Conservation (phyloP, 2,888 invertebrate genomes). For the Synanthedon tipuliformis region DNA sequence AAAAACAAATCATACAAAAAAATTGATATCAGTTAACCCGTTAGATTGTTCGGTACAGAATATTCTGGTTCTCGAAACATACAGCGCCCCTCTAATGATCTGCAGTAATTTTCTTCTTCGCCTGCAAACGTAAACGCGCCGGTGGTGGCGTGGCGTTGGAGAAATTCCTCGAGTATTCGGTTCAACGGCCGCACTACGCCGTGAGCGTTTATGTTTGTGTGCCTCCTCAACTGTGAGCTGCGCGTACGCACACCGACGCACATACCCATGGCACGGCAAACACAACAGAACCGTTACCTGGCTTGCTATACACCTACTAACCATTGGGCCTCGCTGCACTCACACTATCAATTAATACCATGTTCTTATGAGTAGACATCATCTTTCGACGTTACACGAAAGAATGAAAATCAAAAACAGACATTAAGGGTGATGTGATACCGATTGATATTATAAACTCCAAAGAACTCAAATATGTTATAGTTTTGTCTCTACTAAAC, state of each 20-base stretch:
- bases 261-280: constrained; percentile 51
- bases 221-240: constrained; percentile 37
- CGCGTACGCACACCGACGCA: constrained; percentile 49
- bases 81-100: constrained; percentile 18
- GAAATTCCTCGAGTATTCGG: constrained; percentile 68
- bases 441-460: no score
- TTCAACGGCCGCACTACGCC: constrained; percentile 60
- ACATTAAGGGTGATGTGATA: no score
- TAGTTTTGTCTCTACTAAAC: no score
- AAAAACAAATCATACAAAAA: no score
- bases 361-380: neutral
- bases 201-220: constrained; percentile 44
- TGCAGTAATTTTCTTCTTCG: constrained; percentile 50
- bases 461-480: no score
- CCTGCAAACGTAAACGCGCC: constrained; percentile 27
- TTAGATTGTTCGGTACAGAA: no score
- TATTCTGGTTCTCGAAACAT: neutral
- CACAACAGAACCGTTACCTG: constrained; percentile 61
- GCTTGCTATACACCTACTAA: constrained; percentile 38
- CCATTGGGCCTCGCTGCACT: constrained; percentile 23
- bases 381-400: neutral
- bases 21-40: no score
- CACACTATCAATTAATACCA: neutral
- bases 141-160: constrained; percentile 40
- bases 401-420: no score